These are phyloP conservation scores for Idaea biselata DNA, from an alignment of 2,888 invertebrate species.

Conservation along the genomic window DNA sequence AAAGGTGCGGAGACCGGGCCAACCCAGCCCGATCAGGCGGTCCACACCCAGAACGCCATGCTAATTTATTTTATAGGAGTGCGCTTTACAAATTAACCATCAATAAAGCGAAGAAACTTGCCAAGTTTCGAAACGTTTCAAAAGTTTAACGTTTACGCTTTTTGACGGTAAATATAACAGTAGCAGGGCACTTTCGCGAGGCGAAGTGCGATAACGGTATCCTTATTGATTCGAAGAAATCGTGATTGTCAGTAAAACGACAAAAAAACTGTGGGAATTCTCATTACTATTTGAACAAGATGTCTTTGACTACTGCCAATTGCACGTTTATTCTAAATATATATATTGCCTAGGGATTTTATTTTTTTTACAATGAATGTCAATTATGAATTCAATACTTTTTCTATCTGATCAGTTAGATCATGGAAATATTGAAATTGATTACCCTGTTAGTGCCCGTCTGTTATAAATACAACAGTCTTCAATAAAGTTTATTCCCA, in stretches of 20 bases:
- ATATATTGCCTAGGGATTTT: too few species aligned
- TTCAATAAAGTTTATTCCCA: slow-evolving; percentile 26
- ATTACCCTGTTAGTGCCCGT: too few species aligned
- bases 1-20: slow-evolving; percentile 49
- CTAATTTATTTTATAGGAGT: slow-evolving; percentile 54
- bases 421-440: too few species aligned
- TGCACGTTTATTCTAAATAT: background rate
- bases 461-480: slow-evolving; percentile 11
- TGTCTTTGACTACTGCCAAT: background rate
- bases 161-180: slow-evolving; percentile 13
- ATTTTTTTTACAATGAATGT: too few species aligned
- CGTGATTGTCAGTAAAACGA: slow-evolving; percentile 17
- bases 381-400: too few species aligned
- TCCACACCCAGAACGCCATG: slow-evolving; percentile 39
- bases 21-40: slow-evolving; percentile 54
- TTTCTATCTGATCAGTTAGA: too few species aligned
- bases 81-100: slow-evolving; percentile 11
- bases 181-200: slow-evolving; percentile 27
- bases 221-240: slow-evolving; percentile 28
- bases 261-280: slow-evolving; percentile 15
- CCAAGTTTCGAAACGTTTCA: background rate
- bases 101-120: slow-evolving; percentile 9
- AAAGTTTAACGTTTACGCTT: slow-evolving; percentile 10
- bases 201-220: slow-evolving; percentile 30
- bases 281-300: slow-evolving; percentile 12